Conservation (phyloP, 1,140 invertebrate species). For the Sycophila sp. region DNA sequence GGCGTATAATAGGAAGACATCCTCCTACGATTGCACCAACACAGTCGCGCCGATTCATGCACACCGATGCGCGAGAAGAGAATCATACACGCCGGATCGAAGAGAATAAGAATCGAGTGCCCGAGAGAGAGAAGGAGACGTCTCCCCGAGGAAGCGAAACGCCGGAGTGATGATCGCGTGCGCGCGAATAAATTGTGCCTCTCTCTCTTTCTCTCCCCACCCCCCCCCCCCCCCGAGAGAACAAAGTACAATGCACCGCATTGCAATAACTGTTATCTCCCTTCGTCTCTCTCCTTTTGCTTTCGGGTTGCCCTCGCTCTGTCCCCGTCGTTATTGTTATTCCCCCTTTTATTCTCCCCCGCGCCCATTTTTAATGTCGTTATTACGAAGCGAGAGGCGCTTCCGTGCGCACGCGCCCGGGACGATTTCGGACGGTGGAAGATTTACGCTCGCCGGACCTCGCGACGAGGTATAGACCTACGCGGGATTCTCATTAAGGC, state of each 20-base stretch:
- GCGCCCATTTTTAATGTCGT: not conserved
- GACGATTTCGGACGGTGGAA: not conserved
- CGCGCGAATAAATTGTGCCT: constrained; percentile 38
- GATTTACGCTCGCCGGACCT: not conserved
- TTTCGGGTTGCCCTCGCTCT: not conserved
- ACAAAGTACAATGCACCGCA: constrained; percentile 36
- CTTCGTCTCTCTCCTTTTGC: not conserved
- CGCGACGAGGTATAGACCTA: not conserved
- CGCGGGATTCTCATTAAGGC: not conserved
- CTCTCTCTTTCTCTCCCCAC: not conserved
- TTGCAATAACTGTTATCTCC: constrained; percentile 38
- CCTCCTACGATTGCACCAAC: constrained; percentile 42
- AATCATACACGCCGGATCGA: not conserved
- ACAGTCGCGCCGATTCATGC: not conserved
- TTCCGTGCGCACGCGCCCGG: not conserved
- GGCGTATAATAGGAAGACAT: constrained; percentile 53
- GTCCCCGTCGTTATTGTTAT: constrained; percentile 19
- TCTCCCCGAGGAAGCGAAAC: constrained; percentile 25
- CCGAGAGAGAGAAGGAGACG: constrained; percentile 19
- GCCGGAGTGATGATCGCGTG: constrained; percentile 36
- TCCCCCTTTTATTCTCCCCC: not conserved
- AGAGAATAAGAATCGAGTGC: not conserved
- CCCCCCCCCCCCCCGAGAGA: too few species aligned
- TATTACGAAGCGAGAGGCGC: constrained; percentile 1
- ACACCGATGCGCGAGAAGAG: not conserved